Evolutionary conservation across 2,888 invertebrate genomes (phyloP), one percentile per base, ranked within the genome.

Genomic region (Ceramica pisi): DNA sequence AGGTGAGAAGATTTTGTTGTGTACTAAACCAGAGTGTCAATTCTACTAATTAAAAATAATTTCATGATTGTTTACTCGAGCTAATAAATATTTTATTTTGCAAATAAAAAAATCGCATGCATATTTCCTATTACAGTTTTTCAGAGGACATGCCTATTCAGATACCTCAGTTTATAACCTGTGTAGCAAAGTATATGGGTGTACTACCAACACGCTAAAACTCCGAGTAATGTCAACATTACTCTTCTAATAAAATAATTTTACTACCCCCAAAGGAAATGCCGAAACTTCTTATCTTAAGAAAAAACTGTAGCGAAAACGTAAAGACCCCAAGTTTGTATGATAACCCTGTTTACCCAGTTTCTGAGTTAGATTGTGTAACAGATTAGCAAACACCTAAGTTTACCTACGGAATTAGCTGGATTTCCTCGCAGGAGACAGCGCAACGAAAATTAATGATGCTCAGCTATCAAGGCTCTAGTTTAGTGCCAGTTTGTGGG

Each of bases 1-100:
- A 97, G 97, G 98, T 98, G 92, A 95, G 41, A 14, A 41, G 41
- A 41, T 41, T 41, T 41, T 41, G 41, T 14, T 14, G 14, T 41
- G 14, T 14, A 14, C 41, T 41, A 5, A 14, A 41, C 14, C 12
- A 41, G 31, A 5, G 31, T n/a, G n/a, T n/a, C n/a, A n/a, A n/a
- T n/a, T n/a, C n/a, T n/a, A n/a, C n/a, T n/a, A n/a, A n/a, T n/a
- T n/a, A n/a, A n/a, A n/a, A n/a, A n/a, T n/a, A n/a, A n/a, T n/a
- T n/a, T n/a, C n/a, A n/a, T n/a, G n/a, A n/a, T n/a, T n/a, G n/a
- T n/a, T n/a, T n/a, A n/a, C n/a, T n/a, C n/a, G n/a, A n/a, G n/a
- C n/a, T n/a, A n/a, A n/a, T n/a, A n/a, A n/a, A n/a, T n/a, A n/a
- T n/a, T n/a, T n/a, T n/a, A n/a, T n/a, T n/a, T n/a, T n/a, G n/a